A percentile compares a stretch with the other conserved stretches of the same genome.
Conservation (phyloP, 2,888 invertebrate species). For the Diloba caeruleocephala region DNA sequence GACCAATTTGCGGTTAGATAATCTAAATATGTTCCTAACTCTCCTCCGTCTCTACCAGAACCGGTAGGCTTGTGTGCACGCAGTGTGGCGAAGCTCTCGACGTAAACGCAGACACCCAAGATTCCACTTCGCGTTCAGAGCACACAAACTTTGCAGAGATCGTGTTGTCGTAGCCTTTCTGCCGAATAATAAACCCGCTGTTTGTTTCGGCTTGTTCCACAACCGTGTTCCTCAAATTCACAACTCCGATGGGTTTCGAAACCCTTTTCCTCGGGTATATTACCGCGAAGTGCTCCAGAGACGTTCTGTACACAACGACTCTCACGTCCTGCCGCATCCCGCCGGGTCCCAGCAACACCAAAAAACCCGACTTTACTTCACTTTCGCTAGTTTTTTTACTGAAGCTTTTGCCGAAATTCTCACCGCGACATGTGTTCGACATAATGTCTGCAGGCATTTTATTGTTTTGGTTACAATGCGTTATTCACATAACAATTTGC, state of each 20-base stretch:
- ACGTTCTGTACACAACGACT: constrained; percentile 90
- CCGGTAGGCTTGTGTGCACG: constrained; percentile 87
- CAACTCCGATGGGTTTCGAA: constrained; percentile 89
- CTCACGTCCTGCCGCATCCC: constrained; percentile 90
- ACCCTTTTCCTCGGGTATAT: constrained; percentile 91
- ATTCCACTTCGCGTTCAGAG: constrained; percentile 88
- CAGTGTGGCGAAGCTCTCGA: constrained; percentile 78
- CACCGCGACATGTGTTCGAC: constrained; percentile 67
- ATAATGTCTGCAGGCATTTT: constrained; percentile 81
- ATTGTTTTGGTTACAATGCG: constrained; percentile 64
- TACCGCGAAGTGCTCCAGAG: constrained; percentile 91
- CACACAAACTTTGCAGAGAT: constrained; percentile 90
- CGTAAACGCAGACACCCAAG: constrained; percentile 90
- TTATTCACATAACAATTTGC: constrained; percentile 63
- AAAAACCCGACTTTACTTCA: constrained; percentile 90
- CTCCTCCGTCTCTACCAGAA: constrained; percentile 90
- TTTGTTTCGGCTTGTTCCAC: constrained; percentile 84
- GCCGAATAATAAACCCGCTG: constrained; percentile 88
- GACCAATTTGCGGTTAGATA: constrained; percentile 58
- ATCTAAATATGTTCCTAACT: constrained; percentile 60
- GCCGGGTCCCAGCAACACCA: constrained; percentile 88
- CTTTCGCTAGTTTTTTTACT: constrained; percentile 80
- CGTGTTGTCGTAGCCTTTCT: constrained; percentile 90
- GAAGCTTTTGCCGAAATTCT: constrained; percentile 76
- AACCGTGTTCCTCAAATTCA: constrained; percentile 90